These are phyloP conservation scores for Muschampia plurimacula DNA, from an alignment of 2,888 invertebrate genomes.

Conservation along the genomic window DNA sequence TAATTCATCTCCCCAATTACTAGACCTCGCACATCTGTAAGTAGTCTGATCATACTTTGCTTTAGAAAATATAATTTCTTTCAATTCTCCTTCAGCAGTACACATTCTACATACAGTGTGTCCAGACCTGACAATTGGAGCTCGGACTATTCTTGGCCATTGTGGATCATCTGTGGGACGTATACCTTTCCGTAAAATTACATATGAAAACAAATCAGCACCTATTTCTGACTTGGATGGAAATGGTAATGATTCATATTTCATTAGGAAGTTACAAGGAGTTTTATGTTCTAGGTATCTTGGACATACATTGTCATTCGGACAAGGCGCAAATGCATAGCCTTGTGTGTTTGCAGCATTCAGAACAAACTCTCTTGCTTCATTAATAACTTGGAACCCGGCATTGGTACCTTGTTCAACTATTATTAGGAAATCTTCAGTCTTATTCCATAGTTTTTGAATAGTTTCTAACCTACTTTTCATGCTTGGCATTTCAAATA, in stretches of 20 bases:
- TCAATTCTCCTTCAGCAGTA: constrained; percentile 89
- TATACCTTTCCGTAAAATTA: constrained; percentile 92
- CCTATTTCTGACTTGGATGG: constrained; percentile 68
- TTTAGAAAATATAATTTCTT: constrained; percentile 91
- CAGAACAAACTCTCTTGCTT: constrained; percentile 93
- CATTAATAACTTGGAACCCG: constrained; percentile 93
- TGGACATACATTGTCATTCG: constrained; percentile 93
- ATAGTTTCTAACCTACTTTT: constrained; percentile 89
- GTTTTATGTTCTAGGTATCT: constrained; percentile 86
- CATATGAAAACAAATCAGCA: constrained; percentile 90
- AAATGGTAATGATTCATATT: constrained; percentile 86
- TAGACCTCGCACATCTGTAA: constrained; percentile 90
- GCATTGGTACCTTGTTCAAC: constrained; percentile 94
- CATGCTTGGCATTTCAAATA: constrained; percentile 91
- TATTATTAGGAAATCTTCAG: constrained; percentile 92
- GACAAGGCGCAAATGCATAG: constrained; percentile 94
- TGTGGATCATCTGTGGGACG: constrained; percentile 78
- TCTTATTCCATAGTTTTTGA: constrained; percentile 94
- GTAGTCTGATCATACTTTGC: constrained; percentile 91
- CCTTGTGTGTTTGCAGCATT: constrained; percentile 75
- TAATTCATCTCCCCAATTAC: constrained; percentile 93
- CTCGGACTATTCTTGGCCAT: constrained; percentile 93
- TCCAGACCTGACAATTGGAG: constrained; percentile 88
- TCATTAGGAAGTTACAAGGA: constrained; percentile 92
- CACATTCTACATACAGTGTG: constrained; percentile 93